Evolutionary conservation across 2,113 vertebrate species (phyloP), one percentile per base, ranked within the genome.

Genomic region (Camelus bactrianus): DNA sequence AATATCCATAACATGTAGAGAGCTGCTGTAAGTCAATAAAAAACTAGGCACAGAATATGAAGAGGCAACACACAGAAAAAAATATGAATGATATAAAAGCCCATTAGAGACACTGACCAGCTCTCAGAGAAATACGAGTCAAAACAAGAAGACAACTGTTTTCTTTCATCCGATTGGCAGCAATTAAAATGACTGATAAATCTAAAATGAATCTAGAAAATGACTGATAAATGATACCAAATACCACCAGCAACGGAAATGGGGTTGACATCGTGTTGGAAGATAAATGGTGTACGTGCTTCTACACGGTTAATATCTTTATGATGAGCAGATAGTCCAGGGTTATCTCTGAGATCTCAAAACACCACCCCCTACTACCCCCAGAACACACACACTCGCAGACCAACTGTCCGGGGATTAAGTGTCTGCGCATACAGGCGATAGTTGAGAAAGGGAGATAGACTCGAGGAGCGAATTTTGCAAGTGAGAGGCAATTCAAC

Each of bases 171-270:
- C 72, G 22, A 87, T 5, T 11, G 26, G 10, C 24, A 87, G 58
- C 67, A 50, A 50, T 82, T 95, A 46, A 94, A 62, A 87, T 91
- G 35, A 42, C 13, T 30, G 67, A 48, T 35, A 65, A 54, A 75
- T 38, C 64, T 87, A 72, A 72, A 72, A 83, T 62, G 50, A 92
- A 62, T 50, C 42, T 58, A 50, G 95, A 46, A 92, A 73, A 80
- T 70, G 50, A 67, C 16, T 28, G 72, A 35, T 46, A 38, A 35
- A 70, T 42, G 46, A 91, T 72, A 60, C 52, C 7, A 86, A 79
- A 62, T 5, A n/a, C 5, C 50, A 24, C 30, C 67, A 72, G 70
- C 17, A 11, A 19, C 30, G 28, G 60, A 62, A 32, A 17, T 2
- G 50, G 54, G 89, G n/a, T 38, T 2, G 12, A 70, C 32, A 19